Evolutionary conservation across 2,797 vertebrate genomes (phyloP), one percentile per base, ranked within the genome.

Genomic region (Erpetoichthys calabaricus): DNA sequence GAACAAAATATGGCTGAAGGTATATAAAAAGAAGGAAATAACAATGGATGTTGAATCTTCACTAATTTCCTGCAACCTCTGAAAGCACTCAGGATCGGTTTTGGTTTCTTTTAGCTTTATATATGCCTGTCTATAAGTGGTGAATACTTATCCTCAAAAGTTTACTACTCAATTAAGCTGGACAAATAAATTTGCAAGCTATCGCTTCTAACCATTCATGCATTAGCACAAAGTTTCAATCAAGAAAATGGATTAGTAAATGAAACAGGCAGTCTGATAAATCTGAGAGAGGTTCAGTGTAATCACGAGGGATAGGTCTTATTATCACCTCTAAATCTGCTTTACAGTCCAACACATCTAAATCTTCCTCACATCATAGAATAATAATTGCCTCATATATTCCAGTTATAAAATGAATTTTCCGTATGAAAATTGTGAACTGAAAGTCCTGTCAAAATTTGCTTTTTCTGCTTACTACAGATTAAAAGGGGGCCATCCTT

Each of bases 331-430:
- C 10, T 47, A 54, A 42, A 59, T 59, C 58, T 53, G n/a, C 45
- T 46, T 59, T 54, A 54, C 53, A 47, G 9, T 45, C 45, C 45
- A 8, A 45, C 58, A 53, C 43, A 59, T 45, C 7, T 9, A 53
- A 42, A 7, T 59, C 51, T 47, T n/a, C 6, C 5, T 45, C 51
- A 54, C 51, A 53, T 45, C 51, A 54, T 54, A 46, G 45, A 46
- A 46, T 54, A 42, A 46, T 59, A 59, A 59, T 54, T 59, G 58
- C 8, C 58, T 45, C 45, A 54, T 59, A 54, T 53, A 59, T 46
- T 53, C 5, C 47, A 42, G 42, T 42, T 54, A 51, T 47, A 43
- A 59, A 59, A 59, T 41, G 45, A 9, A 53, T 47, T 59, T 9
- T 44, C 5, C 53, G 52, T 53, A 7, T n/a, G 42, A 47, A 59